phyloP scores from a whole-genome alignment of 2,888 invertebrate genomes.

The Chalcis sispes region DNA sequence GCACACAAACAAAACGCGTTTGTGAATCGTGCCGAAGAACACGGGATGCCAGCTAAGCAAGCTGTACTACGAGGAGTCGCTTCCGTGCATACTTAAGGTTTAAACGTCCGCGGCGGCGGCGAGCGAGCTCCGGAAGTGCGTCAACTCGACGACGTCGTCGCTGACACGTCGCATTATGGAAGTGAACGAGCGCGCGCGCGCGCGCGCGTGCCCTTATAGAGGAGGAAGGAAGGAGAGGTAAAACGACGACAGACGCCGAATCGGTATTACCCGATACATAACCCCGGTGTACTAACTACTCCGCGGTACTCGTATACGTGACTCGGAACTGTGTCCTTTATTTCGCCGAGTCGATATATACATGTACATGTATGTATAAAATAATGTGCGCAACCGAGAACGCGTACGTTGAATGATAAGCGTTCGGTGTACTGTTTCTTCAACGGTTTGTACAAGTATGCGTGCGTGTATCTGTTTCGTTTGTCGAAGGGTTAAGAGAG shows the following conservation, averaged over 20 bases:
- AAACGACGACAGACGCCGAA: no score
- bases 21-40: no score
- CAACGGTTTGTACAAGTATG: conserved; percentile 1
- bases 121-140: conserved; percentile 74
- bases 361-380: no score
- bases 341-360: no score
- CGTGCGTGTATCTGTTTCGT: no score
- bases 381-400: neutral
- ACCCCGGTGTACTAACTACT: no score
- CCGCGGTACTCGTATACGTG: conserved; percentile 49
- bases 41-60: conserved; percentile 73
- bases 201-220: conserved; percentile 50
- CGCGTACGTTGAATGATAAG: conserved; percentile 16
- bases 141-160: conserved; percentile 62
- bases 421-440: neutral
- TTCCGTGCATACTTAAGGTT: conserved; percentile 75
- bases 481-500: no score
- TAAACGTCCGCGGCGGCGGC: neutral
- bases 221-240: no score
- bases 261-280: conserved; percentile 10
- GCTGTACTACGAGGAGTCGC: conserved; percentile 73
- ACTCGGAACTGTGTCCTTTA: conserved; percentile 55
- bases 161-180: neutral
- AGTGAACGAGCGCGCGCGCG: conserved; percentile 16
- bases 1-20: no score